A percentile compares a stretch with the other conserved stretches of the same genome.
These are phyloP conservation scores for Pseudoatta argentina DNA, from an alignment of 1,140 invertebrate species.

Conservation along the genomic window DNA sequence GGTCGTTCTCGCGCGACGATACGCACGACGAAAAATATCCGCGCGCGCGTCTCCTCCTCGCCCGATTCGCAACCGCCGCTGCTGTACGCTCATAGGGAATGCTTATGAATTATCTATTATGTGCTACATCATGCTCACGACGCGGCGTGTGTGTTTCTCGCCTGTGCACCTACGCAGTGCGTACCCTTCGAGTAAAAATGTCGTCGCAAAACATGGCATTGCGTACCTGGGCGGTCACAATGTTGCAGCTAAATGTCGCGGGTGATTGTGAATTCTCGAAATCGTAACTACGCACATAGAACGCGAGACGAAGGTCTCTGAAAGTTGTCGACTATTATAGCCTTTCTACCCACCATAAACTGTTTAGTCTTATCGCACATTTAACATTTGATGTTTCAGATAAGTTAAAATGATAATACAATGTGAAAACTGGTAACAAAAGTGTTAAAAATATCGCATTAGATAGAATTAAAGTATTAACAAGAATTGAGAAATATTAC, in stretches of 20 bases:
- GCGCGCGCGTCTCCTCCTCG: slow-evolving; percentile 34
- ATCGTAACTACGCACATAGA: neutral
- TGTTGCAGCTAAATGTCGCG: slow-evolving; percentile 44
- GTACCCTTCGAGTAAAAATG: neutral
- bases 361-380: neutral
- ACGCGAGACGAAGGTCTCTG: slow-evolving; percentile 6
- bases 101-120: slow-evolving; percentile 73
- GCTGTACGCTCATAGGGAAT: slow-evolving; percentile 44
- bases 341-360: neutral
- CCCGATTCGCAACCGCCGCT: slow-evolving; percentile 49
- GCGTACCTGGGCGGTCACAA: slow-evolving; percentile 40
- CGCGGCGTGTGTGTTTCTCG: slow-evolving; percentile 2
- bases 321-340: neutral
- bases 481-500: neutral
- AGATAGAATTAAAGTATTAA: too few relatives aligned
- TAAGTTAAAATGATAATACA: neutral
- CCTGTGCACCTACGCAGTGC: neutral
- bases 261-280: slow-evolving; percentile 10
- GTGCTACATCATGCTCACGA: slow-evolving; percentile 55
- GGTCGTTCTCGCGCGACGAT: neutral
- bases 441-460: neutral
- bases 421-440: neutral
- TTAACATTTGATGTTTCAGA: neutral
- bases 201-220: neutral
- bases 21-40: slow-evolving; percentile 46